Percentiles rank a stretch among this genome's conserved stretches.
Evolutionary conservation across 2,113 vertebrate genomes (phyloP).

Genomic region (Pundamilia nyererei): DNA sequence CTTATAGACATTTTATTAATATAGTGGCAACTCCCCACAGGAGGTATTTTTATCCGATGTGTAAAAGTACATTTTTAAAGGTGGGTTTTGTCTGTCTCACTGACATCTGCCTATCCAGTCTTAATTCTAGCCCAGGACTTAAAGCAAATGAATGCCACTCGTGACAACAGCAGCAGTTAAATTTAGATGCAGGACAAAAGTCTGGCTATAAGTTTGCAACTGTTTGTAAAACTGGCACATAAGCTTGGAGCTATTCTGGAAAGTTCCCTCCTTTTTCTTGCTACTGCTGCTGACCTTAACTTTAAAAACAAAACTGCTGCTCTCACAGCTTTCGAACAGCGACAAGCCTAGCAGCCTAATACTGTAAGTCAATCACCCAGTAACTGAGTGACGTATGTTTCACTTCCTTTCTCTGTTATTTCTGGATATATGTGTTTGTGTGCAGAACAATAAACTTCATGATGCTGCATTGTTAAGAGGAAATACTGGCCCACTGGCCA

Average conservation of each 20-base stretch:
- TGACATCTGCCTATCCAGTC: background rate
- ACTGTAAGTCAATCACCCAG: background rate
- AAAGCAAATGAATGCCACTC: background rate
- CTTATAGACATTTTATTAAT: background rate
- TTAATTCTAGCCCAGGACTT: background rate
- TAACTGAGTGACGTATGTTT: conserved; percentile 10
- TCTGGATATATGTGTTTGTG: conserved; percentile 41
- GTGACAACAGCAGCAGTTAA: background rate
- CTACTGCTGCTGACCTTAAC: background rate
- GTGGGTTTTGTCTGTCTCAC: background rate
- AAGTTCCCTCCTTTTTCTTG: background rate
- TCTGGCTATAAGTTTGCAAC: background rate
- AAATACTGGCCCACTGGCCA: conserved; percentile 17
- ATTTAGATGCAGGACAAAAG: background rate
- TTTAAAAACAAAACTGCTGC: background rate
- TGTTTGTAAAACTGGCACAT: background rate
- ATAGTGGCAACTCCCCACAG: background rate
- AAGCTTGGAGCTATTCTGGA: background rate
- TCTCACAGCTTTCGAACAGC: background rate
- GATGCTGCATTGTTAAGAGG: conserved; percentile 49
- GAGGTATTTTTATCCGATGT: background rate
- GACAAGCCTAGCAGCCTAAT: background rate
- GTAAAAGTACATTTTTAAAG: background rate
- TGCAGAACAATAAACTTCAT: conserved; percentile 60
- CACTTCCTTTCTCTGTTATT: conserved; percentile 68